phyloP scores from a whole-genome alignment of 2,888 invertebrate species.

The Synanthedon formicaeformis region DNA sequence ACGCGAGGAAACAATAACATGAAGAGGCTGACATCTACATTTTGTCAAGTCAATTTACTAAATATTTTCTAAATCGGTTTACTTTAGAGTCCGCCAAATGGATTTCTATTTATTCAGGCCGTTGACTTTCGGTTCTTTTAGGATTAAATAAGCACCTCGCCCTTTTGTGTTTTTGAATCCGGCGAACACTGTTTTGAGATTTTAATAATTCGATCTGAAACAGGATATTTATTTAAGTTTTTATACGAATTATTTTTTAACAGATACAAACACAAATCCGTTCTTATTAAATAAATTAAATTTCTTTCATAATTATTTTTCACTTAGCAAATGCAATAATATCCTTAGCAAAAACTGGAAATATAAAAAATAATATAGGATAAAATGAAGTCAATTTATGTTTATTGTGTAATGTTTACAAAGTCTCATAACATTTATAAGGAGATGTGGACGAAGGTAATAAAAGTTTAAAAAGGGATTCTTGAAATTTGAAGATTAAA shows the following conservation, averaged over 20 bases:
- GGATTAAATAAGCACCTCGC: constrained; percentile 22
- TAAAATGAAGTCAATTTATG: too few species aligned
- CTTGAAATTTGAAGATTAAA: constrained; percentile 37
- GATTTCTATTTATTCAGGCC: constrained; percentile 36
- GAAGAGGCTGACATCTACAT: constrained; percentile 10
- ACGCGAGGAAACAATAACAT: constrained; percentile 20
- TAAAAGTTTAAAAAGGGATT: constrained; percentile 42
- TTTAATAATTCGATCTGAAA: too few species aligned
- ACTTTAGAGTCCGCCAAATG: constrained; percentile 30
- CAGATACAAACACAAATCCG: too few species aligned
- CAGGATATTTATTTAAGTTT: too few species aligned
- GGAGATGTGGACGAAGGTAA: constrained; percentile 25
- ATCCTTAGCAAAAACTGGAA: too few species aligned
- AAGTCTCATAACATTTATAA: constrained; percentile 6
- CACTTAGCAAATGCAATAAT: too few species aligned
- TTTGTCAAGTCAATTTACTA: constrained; percentile 20
- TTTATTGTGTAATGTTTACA: too few species aligned
- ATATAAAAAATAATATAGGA: too few species aligned
- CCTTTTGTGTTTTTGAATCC: neutral
- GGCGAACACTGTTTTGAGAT: too few species aligned
- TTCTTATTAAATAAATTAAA: too few species aligned
- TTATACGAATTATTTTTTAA: too few species aligned
- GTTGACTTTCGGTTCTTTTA: constrained; percentile 17
- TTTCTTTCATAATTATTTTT: too few species aligned
- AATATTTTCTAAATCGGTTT: constrained; percentile 41